Conservation (phyloP, 2,113 vertebrate genomes). For the Proterorhinus semilunaris region DNA sequence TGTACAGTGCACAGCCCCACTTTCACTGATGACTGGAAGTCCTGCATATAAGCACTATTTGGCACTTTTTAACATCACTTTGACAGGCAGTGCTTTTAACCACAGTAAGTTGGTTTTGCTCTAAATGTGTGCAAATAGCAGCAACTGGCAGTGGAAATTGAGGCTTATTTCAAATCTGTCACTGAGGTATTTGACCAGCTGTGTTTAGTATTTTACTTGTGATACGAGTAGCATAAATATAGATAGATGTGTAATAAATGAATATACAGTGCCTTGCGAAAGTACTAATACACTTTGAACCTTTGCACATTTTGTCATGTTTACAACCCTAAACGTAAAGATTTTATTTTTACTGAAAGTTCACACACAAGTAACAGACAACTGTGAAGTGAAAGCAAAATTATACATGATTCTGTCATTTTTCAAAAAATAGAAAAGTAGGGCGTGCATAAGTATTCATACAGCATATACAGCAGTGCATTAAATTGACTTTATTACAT, state of each 20-base stretch:
- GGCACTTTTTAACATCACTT: conserved; percentile 9
- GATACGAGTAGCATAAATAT: neutral
- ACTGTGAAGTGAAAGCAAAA: too few species aligned
- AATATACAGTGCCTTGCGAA: neutral
- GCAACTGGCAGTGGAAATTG: neutral
- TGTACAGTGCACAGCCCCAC: conserved; percentile 42
- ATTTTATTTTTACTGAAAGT: too few species aligned
- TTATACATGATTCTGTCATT: too few species aligned
- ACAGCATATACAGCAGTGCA: too few species aligned
- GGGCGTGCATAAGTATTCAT: too few species aligned
- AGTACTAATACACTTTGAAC: too few species aligned
- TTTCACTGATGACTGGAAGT: conserved; percentile 43
- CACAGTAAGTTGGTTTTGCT: neutral
- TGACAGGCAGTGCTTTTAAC: neutral
- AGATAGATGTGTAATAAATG: neutral
- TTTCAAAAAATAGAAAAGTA: too few species aligned
- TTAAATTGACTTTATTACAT: too few species aligned
- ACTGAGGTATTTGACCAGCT: neutral
- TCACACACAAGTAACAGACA: too few species aligned
- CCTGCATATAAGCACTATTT: conserved; percentile 14
- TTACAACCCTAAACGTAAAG: too few species aligned
- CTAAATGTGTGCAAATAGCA: conserved; percentile 2
- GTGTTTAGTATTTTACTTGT: neutral
- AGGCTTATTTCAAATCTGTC: neutral
- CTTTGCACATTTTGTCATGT: too few species aligned